Percentiles rank a stretch among this genome's conserved stretches.
Evolutionary conservation across 2,113 vertebrate genomes (phyloP).

Genomic region (Chaetodon trifascialis): DNA sequence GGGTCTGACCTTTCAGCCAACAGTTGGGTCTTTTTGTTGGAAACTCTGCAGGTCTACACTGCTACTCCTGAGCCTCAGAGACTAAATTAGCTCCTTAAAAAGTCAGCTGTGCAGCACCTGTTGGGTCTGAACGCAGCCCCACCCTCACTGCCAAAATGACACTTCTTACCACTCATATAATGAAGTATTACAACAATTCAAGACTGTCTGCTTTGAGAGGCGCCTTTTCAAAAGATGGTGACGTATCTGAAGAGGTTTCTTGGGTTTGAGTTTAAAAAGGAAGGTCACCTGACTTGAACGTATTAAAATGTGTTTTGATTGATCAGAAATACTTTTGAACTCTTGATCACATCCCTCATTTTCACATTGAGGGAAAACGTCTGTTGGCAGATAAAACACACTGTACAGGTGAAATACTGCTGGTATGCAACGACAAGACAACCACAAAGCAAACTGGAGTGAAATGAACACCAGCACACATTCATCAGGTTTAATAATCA

Average conservation of each 20-base stretch:
- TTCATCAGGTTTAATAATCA: slow-evolving; percentile 35
- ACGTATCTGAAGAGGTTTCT: neutral
- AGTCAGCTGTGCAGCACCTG: slow-evolving; percentile 70
- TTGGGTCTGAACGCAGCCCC: slow-evolving; percentile 14
- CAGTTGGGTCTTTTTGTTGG: slow-evolving; percentile 39
- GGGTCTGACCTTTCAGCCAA: slow-evolving; percentile 11
- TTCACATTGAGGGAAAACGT: too few species aligned
- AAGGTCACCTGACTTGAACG: neutral
- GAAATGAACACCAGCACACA: slow-evolving; percentile 13
- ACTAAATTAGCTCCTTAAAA: slow-evolving; percentile 59
- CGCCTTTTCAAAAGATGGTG: neutral
- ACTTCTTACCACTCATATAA: neutral
- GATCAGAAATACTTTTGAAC: slow-evolving; percentile 11
- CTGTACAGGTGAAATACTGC: neutral
- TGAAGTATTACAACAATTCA: neutral
- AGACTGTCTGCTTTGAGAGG: neutral
- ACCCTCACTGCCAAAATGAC: neutral
- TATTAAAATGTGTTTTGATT: slow-evolving; percentile 15
- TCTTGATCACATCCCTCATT: too few species aligned
- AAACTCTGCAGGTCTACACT: slow-evolving; percentile 2
- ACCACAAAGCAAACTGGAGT: neutral
- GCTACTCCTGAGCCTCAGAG: slow-evolving; percentile 9
- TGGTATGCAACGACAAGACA: neutral
- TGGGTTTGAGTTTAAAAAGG: neutral
- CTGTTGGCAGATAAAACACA: neutral